phyloP scores from a whole-genome alignment of 2,888 invertebrate genomes.

The Nomada ferruginata region DNA sequence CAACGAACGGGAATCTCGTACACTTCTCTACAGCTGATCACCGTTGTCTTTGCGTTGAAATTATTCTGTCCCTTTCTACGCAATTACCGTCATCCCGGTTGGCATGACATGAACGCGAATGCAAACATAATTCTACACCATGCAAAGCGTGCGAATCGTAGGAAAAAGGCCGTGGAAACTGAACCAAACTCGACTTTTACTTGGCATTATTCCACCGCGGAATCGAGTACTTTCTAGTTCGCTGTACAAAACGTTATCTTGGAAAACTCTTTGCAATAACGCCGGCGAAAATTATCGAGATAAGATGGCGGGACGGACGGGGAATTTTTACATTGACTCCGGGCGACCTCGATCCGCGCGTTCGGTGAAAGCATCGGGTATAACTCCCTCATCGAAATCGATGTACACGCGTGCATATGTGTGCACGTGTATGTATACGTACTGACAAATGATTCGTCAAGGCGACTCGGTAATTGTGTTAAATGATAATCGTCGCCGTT shows the following conservation, averaged over 20 bases:
- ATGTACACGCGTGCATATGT: not conserved
- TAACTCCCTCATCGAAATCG: conserved; percentile 51
- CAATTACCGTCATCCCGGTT: not conserved
- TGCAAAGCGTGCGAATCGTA: conserved; percentile 7
- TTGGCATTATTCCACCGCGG: not conserved
- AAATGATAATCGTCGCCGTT: too few species aligned
- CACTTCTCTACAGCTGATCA: conserved; percentile 21
- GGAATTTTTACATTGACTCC: conserved; percentile 48
- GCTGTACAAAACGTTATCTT: conserved; percentile 1
- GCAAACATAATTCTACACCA: not conserved
- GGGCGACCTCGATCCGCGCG: conserved; percentile 57
- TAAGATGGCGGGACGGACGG: conserved; percentile 6
- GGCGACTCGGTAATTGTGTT: not conserved
- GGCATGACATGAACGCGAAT: not conserved
- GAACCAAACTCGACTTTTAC: conserved; percentile 1
- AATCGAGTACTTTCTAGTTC: conserved; percentile 23
- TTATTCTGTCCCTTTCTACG: not conserved
- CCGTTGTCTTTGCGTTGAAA: conserved; percentile 10
- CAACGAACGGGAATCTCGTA: conserved; percentile 54
- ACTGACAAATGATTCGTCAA: conserved; percentile 5
- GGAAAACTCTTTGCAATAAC: not conserved
- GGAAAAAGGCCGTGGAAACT: conserved; percentile 29
- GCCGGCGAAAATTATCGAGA: too few species aligned
- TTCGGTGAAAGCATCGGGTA: conserved; percentile 64
- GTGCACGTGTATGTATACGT: not conserved